A percentile compares a stretch with the other conserved stretches of the same genome.
phyloP scores from a whole-genome alignment of 2,888 invertebrate species.

The Neuroscelio doddi region DNA sequence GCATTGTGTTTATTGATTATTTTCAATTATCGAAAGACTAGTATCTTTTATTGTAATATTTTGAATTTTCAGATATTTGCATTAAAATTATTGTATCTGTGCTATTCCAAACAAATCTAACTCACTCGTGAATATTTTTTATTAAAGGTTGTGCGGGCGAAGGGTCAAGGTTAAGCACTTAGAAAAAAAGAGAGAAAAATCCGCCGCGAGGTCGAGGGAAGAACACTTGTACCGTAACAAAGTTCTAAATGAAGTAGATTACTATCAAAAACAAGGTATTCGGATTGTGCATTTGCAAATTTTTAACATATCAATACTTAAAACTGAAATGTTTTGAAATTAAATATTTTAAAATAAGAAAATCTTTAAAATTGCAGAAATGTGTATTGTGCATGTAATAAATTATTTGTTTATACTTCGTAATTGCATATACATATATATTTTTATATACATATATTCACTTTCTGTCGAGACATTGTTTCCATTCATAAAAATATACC shows the following conservation, averaged over 20 bases:
- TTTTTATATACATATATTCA: too few relatives aligned
- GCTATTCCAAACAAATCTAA: constrained; percentile 17
- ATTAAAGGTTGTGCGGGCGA: constrained; percentile 18
- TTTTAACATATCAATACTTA: constrained; percentile 27
- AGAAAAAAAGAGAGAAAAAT: not conserved
- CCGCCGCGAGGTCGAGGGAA: constrained; percentile 11
- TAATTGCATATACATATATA: too few relatives aligned
- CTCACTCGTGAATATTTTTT: constrained; percentile 19
- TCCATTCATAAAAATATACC: constrained; percentile 8
- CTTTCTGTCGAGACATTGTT: too few relatives aligned
- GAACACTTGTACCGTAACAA: constrained; percentile 11
- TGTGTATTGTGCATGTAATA: too few relatives aligned
- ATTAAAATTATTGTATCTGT: constrained; percentile 20
- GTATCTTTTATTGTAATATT: too few relatives aligned
- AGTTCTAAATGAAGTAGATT: constrained; percentile 34
- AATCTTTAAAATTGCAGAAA: too few relatives aligned
- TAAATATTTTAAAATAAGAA: too few relatives aligned
- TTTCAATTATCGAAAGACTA: too few relatives aligned
- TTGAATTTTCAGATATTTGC: constrained; percentile 18
- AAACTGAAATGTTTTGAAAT: constrained; percentile 16
- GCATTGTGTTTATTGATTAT: too few relatives aligned
- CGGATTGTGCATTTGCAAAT: constrained; percentile 16
- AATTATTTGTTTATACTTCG: too few relatives aligned
- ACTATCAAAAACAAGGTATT: constrained; percentile 35
- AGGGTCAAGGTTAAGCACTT: constrained; percentile 28